These are phyloP conservation scores for Diadophis punctatus DNA, from an alignment of 2,113 vertebrate genomes.

Conservation along the genomic window DNA sequence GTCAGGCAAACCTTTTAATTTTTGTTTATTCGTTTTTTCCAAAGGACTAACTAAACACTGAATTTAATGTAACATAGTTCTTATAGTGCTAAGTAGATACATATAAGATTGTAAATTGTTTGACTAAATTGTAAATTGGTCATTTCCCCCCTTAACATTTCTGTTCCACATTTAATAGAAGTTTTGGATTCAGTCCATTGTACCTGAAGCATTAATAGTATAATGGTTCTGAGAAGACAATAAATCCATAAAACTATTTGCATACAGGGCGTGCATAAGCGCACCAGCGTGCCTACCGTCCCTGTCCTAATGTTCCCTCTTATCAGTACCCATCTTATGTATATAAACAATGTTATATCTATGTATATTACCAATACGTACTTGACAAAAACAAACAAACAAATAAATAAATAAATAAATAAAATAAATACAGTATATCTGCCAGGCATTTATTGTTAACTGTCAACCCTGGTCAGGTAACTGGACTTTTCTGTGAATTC, in stretches of 20 bases:
- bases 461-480: not conserved
- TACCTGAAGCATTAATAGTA: not conserved
- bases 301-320: too few species aligned
- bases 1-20: not conserved
- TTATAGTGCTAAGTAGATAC: not conserved
- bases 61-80: not conserved
- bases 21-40: not conserved
- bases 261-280: too few species aligned
- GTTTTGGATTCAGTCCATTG: not conserved
- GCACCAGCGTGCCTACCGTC: too few species aligned
- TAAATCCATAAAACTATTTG: not conserved
- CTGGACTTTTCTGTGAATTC: not conserved
- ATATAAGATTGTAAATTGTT: not conserved
- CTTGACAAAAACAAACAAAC: too few species aligned
- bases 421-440: not conserved
- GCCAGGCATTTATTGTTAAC: not conserved
- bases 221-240: not conserved
- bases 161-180: not conserved
- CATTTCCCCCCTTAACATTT: not conserved
- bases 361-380: too few species aligned
- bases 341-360: too few species aligned
- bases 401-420: too few species aligned
- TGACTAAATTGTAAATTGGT: not conserved
- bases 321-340: too few species aligned
- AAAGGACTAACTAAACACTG: not conserved